phyloP scores from a whole-genome alignment of 2,797 vertebrate genomes.

The Varecia variegata region DNA sequence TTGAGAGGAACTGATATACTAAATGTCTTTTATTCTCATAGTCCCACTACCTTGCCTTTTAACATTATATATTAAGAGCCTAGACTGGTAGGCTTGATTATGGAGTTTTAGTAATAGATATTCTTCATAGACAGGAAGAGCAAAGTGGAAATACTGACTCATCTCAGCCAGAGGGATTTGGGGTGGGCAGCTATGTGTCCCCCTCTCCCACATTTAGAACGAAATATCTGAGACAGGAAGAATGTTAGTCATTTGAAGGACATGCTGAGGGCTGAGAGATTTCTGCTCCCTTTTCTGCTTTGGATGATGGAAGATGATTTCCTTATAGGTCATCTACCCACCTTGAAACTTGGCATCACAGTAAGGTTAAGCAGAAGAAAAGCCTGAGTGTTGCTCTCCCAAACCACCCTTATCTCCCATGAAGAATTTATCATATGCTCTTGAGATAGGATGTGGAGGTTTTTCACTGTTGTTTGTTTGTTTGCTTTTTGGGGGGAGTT shows the following conservation, averaged over 20 bases:
- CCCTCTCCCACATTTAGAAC: not conserved
- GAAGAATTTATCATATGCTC: not conserved
- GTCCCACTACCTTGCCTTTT: not conserved
- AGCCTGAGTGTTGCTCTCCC: not conserved
- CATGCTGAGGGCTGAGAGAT: not conserved
- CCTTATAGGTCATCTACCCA: not conserved
- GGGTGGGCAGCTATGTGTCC: not conserved
- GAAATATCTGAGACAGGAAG: not conserved
- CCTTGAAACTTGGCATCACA: not conserved
- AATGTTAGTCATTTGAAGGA: not conserved
- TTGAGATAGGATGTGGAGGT: not conserved
- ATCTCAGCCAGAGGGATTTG: not conserved
- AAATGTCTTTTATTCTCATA: not conserved
- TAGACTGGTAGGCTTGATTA: not conserved
- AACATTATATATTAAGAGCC: not conserved
- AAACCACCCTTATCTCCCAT: not conserved
- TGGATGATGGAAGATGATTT: not conserved
- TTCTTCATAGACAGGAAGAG: not conserved
- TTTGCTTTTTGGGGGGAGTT: not conserved
- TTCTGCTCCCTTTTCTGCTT: not conserved
- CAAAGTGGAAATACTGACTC: not conserved
- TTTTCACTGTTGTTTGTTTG: not conserved
- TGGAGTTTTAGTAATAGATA: not conserved
- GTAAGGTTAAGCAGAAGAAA: not conserved
- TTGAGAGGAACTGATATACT: not conserved